phyloP scores from a whole-genome alignment of 1,140 invertebrate genomes.

The Cydia strobilella region DNA sequence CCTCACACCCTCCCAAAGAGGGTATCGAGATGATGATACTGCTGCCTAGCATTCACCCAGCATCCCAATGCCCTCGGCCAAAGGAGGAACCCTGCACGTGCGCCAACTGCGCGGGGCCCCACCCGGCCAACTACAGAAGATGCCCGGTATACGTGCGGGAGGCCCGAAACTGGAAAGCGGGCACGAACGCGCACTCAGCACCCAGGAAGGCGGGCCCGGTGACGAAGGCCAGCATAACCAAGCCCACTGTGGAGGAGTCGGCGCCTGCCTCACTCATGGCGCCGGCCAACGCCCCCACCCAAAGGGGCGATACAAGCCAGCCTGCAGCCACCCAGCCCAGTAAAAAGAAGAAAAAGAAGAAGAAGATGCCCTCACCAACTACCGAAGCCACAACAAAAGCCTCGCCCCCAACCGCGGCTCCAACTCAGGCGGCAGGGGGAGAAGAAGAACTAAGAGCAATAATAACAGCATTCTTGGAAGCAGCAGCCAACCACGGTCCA shows the following conservation, averaged over 20 bases:
- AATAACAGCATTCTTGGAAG: background rate
- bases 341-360: constrained; percentile 8
- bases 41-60: too few species aligned
- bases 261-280: background rate
- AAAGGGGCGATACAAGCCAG: background rate
- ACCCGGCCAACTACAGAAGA: constrained; percentile 37
- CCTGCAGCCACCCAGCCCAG: background rate
- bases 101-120: constrained; percentile 40
- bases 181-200: background rate
- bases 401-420: background rate
- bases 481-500: background rate
- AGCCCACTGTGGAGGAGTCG: constrained; percentile 4
- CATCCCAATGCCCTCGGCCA: too few species aligned
- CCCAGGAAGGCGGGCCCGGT: too few species aligned
- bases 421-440: too few species aligned
- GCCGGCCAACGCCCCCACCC: background rate
- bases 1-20: too few species aligned
- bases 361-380: background rate
- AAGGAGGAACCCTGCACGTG: constrained; percentile 36
- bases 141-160: constrained; percentile 32
- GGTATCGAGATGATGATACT: too few species aligned
- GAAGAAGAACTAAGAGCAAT: background rate
- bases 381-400: background rate
- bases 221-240: background rate
- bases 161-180: constrained; percentile 1